phyloP scores from a whole-genome alignment of 2,797 vertebrate species.

The Ptychadena robeensis region DNA sequence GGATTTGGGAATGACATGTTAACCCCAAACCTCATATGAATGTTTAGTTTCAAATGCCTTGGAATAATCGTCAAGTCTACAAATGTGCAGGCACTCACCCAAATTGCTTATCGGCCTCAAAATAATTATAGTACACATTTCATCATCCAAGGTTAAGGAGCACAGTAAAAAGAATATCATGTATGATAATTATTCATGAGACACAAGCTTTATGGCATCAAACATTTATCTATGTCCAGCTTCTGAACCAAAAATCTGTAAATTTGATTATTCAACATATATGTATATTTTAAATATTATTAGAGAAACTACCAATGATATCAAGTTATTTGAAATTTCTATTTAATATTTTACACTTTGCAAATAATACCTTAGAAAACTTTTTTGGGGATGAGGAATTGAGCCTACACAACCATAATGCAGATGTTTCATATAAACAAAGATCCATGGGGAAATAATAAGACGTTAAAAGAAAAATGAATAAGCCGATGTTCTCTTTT shows the following conservation, averaged over 20 bases:
- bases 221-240: background rate
- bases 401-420: conserved; percentile 12
- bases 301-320: background rate
- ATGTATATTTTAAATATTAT: background rate
- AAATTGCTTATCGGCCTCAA: background rate
- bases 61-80: too few species aligned
- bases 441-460: conserved; percentile 55
- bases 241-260: conserved; percentile 1
- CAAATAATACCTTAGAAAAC: conserved; percentile 28
- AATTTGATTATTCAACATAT: background rate
- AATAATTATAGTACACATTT: background rate
- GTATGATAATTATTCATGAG: conserved; percentile 1
- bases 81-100: background rate
- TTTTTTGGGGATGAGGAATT: conserved; percentile 20
- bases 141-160: background rate
- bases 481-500: conserved; percentile 33
- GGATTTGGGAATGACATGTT: too few species aligned
- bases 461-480: conserved; percentile 52
- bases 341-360: background rate
- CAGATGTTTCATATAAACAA: conserved; percentile 50
- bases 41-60: too few species aligned
- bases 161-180: too few species aligned
- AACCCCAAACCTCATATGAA: too few species aligned
- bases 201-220: background rate
- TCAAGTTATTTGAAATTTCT: conserved; percentile 3